phyloP scores from a whole-genome alignment of 2,888 invertebrate genomes.

The Mythimna vitellina region DNA sequence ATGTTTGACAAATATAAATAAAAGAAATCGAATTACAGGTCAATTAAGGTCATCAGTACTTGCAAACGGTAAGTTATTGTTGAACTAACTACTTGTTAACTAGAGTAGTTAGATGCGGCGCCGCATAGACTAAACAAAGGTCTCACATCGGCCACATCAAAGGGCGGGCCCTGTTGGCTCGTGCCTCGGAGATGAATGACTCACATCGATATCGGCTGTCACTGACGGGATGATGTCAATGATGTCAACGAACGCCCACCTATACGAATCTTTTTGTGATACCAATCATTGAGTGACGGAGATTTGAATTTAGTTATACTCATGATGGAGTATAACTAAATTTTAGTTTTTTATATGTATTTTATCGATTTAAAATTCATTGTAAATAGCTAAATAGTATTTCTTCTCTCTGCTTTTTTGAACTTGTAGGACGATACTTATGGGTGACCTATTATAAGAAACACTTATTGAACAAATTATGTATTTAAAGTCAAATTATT shows the following conservation, averaged over 20 bases:
- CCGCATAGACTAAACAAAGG: constrained; percentile 52
- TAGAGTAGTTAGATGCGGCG: constrained; percentile 9
- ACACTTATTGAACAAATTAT: not conserved
- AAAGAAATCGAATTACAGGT: not conserved
- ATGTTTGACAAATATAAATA: not conserved
- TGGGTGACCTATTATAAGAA: too few relatives aligned
- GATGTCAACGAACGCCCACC: constrained; percentile 55
- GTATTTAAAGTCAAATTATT: not conserved
- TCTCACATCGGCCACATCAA: constrained; percentile 49
- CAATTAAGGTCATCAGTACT: constrained; percentile 26
- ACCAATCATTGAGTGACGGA: constrained; percentile 34
- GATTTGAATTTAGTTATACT: constrained; percentile 10
- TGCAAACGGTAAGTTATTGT: constrained; percentile 20
- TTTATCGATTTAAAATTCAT: not conserved
- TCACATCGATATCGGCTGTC: constrained; percentile 49
- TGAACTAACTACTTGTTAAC: constrained; percentile 15
- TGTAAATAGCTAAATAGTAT: not conserved
- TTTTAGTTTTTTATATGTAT: not conserved
- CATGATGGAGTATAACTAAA: constrained; percentile 5
- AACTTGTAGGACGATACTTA: too few relatives aligned
- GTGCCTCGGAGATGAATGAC: constrained; percentile 39
- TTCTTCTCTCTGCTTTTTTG: not conserved
- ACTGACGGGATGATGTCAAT: constrained; percentile 43
- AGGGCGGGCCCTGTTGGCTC: constrained; percentile 40
- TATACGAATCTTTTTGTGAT: constrained; percentile 32